Percentiles rank a stretch among this genome's conserved stretches.
These are phyloP conservation scores for Tigriopus californicus DNA, from an alignment of 2,888 invertebrate species.

Conservation along the genomic window DNA sequence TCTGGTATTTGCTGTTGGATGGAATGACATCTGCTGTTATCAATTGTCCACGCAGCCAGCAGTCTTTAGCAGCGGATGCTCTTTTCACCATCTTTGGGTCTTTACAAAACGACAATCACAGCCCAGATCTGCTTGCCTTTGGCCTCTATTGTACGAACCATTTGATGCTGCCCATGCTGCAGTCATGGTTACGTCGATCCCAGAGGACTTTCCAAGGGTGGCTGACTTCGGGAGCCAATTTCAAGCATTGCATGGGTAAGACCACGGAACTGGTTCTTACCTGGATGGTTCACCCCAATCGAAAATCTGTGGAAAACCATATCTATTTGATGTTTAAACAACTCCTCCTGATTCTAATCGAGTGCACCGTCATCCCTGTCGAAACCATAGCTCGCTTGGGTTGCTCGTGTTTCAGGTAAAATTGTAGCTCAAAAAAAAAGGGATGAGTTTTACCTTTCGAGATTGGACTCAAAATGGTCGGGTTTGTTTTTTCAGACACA, in stretches of 20 bases:
- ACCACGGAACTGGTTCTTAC: constrained; percentile 68
- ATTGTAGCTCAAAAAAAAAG: too few relatives aligned
- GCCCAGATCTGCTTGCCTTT: constrained; percentile 56
- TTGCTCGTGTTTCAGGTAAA: constrained; percentile 60
- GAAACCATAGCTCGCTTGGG: constrained; percentile 78
- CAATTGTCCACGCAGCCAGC: constrained; percentile 51
- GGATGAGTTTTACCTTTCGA: constrained; percentile 6
- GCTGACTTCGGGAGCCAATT: constrained; percentile 63
- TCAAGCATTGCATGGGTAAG: constrained; percentile 84
- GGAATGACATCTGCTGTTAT: constrained; percentile 40
- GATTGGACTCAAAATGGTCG: background rate
- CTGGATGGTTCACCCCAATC: constrained; percentile 30
- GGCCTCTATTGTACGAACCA: constrained; percentile 83
- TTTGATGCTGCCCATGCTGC: constrained; percentile 71
- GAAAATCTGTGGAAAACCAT: background rate
- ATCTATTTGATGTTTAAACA: constrained; percentile 58
- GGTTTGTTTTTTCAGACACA: constrained; percentile 21
- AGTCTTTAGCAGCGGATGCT: constrained; percentile 68
- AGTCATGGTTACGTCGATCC: constrained; percentile 65
- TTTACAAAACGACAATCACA: constrained; percentile 27
- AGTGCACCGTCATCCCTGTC: constrained; percentile 72
- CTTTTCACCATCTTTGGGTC: constrained; percentile 64
- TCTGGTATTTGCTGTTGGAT: constrained; percentile 74
- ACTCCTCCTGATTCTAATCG: constrained; percentile 60
- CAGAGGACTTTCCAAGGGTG: constrained; percentile 42